Conservation (phyloP, 1,140 invertebrate genomes). For the Drosophila neocordata region DNA sequence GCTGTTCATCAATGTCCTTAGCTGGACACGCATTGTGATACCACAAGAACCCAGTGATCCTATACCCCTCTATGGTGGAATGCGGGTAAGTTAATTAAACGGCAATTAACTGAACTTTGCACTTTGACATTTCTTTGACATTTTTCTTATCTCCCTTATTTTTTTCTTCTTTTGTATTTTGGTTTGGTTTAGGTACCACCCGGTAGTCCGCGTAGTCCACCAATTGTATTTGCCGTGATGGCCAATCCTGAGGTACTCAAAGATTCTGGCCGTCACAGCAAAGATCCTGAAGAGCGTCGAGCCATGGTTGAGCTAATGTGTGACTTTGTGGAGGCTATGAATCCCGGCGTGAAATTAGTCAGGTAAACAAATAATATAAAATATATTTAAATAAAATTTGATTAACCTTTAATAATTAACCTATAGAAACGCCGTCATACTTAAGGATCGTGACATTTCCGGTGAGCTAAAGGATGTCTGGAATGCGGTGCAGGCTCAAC, state of each 20-base stretch:
- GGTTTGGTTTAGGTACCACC: slow-evolving; percentile 82
- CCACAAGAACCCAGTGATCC: slow-evolving; percentile 86
- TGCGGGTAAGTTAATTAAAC: slow-evolving; percentile 84
- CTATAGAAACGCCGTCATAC: slow-evolving; percentile 85
- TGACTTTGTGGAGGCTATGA: slow-evolving; percentile 89
- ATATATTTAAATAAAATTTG: neutral
- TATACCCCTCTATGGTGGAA: slow-evolving; percentile 88
- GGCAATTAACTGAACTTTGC: neutral
- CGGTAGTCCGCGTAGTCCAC: slow-evolving; percentile 85
- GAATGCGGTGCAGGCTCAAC: slow-evolving; percentile 87
- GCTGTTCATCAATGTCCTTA: slow-evolving; percentile 87
- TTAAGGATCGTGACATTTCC: slow-evolving; percentile 88
- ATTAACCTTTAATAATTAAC: neutral
- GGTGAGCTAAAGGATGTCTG: slow-evolving; percentile 89
- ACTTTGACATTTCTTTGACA: too few relatives aligned
- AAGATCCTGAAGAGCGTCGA: slow-evolving; percentile 85
- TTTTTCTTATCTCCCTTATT: too few relatives aligned
- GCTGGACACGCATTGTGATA: slow-evolving; percentile 88
- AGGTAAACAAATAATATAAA: slow-evolving; percentile 51
- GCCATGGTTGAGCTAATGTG: slow-evolving; percentile 87
- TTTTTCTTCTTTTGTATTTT: neutral
- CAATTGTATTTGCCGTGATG: slow-evolving; percentile 88
- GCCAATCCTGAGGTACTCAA: slow-evolving; percentile 88
- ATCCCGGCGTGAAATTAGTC: slow-evolving; percentile 85
- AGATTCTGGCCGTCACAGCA: slow-evolving; percentile 87